phyloP scores from a whole-genome alignment of 2,888 invertebrate species.

The Cataglyphis altisquamis region DNA sequence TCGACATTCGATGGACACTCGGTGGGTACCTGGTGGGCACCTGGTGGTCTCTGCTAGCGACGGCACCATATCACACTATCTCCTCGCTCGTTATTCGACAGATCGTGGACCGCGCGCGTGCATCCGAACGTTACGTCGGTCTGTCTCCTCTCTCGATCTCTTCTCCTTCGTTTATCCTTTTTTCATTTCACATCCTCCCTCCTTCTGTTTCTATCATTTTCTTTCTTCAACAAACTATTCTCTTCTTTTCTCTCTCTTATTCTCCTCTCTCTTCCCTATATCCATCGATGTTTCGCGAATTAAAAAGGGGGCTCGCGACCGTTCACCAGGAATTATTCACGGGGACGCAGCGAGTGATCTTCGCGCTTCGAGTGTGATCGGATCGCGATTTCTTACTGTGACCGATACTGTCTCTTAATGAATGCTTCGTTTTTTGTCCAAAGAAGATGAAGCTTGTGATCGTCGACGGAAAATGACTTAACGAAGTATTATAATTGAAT shows the following conservation, averaged over 20 bases:
- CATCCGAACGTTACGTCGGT: constrained; percentile 36
- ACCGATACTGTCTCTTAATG: background rate
- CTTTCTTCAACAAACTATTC: too few species aligned
- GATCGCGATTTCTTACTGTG: constrained; percentile 5
- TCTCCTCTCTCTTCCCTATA: background rate
- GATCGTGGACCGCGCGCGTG: constrained; percentile 69
- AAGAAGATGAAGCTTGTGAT: constrained; percentile 6
- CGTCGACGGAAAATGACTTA: background rate
- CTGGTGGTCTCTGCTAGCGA: constrained; percentile 40
- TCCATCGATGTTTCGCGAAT: constrained; percentile 14
- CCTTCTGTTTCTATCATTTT: background rate
- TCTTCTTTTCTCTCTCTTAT: background rate
- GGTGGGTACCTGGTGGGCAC: constrained; percentile 49
- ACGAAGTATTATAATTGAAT: background rate
- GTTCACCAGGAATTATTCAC: constrained; percentile 3
- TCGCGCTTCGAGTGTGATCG: constrained; percentile 5
- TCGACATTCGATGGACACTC: constrained; percentile 26
- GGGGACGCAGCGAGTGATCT: constrained; percentile 38
- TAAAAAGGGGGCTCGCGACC: constrained; percentile 27
- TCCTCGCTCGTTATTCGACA: constrained; percentile 77
- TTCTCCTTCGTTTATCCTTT: background rate
- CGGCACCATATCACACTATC: constrained; percentile 81
- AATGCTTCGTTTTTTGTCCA: background rate
- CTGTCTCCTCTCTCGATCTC: background rate
- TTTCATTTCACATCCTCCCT: background rate